phyloP scores from a whole-genome alignment of 2,113 vertebrate species.

The Ctenodactylus gundi region DNA sequence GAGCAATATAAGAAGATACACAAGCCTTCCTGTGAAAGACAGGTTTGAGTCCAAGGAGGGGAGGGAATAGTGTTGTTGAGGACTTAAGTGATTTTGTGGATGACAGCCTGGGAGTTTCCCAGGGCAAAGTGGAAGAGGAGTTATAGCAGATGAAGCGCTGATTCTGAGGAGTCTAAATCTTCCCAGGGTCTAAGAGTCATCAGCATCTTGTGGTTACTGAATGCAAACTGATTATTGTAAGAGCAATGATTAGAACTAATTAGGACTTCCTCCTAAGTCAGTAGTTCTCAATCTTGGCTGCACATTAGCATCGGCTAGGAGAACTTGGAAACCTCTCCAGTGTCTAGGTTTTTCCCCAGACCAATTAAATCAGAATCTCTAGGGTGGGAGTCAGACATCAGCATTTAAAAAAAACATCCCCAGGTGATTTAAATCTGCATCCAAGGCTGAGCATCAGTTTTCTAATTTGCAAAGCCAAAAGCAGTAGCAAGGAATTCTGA shows the following conservation, averaged over 20 bases:
- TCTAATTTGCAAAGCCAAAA: conserved; percentile 25
- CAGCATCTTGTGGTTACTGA: not conserved
- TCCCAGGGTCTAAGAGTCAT: not conserved
- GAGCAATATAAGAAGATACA: not conserved
- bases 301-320: conserved; percentile 5
- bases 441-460: not conserved
- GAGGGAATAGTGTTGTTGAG: not conserved
- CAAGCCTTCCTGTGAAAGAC: not conserved
- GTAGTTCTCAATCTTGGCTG: conserved; percentile 19
- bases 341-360: not conserved
- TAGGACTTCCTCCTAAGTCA: conserved; percentile 9
- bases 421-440: not conserved
- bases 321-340: not conserved
- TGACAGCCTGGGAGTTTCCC: not conserved
- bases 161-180: no score
- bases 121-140: not conserved
- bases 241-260: not conserved
- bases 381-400: not conserved
- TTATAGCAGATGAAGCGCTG: no score
- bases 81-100: conserved; percentile 13
- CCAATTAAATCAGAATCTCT: conserved; percentile 46
- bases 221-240: not conserved
- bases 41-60: not conserved
- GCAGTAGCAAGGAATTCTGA: not conserved
- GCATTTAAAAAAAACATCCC: not conserved